Evolutionary conservation across 2,797 vertebrate genomes (phyloP).

Genomic region (Malurus leucopterus): DNA sequence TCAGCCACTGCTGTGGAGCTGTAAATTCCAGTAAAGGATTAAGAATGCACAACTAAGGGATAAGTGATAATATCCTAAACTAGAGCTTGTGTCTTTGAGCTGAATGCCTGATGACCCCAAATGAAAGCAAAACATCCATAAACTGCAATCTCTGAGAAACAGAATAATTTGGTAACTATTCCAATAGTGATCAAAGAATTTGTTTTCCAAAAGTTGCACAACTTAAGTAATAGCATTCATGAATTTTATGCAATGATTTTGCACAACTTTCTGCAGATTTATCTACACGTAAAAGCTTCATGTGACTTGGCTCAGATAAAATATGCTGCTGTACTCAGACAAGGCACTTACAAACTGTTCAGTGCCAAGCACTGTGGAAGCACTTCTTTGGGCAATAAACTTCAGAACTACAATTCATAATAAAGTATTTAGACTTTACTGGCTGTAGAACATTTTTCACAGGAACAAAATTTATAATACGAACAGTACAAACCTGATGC

Average conservation of each 20-base stretch:
- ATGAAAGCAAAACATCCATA: neutral
- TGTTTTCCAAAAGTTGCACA: neutral
- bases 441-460: neutral
- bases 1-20: neutral
- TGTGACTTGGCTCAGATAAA: neutral
- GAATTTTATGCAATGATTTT: neutral
- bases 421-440: neutral
- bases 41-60: neutral
- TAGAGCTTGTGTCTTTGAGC: neutral
- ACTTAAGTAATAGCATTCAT: neutral
- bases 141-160: neutral
- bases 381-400: neutral
- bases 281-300: neutral
- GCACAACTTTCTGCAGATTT: neutral
- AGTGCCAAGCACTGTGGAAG: neutral
- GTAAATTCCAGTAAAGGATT: neutral
- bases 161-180: neutral
- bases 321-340: neutral
- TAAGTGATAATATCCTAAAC: neutral
- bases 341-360: neutral
- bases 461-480: neutral
- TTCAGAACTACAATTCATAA: neutral
- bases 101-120: neutral
- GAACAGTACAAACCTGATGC: slow-evolving; percentile 79
- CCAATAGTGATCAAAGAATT: neutral